A percentile compares a stretch with the other conserved stretches of the same genome.
Conservation (phyloP, 2,888 invertebrate genomes). For the Apodemia duryi region DNA sequence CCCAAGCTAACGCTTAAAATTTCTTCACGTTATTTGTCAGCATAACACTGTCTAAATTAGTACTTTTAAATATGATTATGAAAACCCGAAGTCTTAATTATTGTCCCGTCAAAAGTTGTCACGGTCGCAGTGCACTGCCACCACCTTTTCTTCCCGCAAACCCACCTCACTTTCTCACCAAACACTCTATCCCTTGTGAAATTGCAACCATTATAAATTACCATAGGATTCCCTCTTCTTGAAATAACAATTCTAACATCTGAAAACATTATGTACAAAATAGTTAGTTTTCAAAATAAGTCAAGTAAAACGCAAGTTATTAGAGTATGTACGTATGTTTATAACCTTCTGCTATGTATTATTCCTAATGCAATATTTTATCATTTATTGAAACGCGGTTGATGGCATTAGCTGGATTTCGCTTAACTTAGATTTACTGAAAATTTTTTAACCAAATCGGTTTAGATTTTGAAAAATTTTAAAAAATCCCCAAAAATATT, state of each 20-base stretch:
- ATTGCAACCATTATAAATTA: constrained; percentile 51
- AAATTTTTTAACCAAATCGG: no score
- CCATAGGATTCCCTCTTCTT: constrained; percentile 59
- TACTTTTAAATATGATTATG: constrained; percentile 55
- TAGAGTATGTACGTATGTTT: no score
- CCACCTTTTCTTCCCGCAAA: constrained; percentile 57
- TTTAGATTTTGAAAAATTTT: no score
- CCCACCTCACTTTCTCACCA: constrained; percentile 52
- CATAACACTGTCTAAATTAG: background rate
- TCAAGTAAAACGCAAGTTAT: no score
- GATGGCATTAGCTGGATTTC: no score
- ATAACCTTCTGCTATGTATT: no score
- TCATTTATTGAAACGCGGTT: no score
- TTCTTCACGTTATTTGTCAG: no score
- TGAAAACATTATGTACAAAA: constrained; percentile 19
- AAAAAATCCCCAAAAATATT: no score
- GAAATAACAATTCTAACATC: constrained; percentile 46
- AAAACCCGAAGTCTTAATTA: constrained; percentile 47
- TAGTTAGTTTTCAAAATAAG: background rate
- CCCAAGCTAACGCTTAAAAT: no score
- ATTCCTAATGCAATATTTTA: no score
- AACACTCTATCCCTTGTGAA: constrained; percentile 52
- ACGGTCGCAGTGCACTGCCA: constrained; percentile 52
- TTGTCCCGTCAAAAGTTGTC: constrained; percentile 45
- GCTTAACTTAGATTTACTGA: no score